Conservation (phyloP, 2,113 vertebrate genomes). For the Neotoma lepida region DNA sequence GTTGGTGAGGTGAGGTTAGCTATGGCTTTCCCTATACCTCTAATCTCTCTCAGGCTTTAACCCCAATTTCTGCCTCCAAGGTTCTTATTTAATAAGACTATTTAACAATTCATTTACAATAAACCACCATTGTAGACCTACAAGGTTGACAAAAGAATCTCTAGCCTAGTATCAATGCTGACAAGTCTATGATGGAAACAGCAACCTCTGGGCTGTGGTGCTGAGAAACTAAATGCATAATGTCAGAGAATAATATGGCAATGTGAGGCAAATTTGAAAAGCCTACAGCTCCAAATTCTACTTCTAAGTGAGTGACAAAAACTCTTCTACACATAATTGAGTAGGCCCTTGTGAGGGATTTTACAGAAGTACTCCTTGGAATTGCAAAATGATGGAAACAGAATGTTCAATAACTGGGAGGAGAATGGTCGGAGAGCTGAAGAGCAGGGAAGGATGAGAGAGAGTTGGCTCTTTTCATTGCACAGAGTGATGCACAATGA, state of each 20-base stretch:
- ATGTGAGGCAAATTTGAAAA: not conserved
- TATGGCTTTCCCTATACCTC: no score
- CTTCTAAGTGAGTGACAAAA: not conserved
- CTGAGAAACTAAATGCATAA: not conserved
- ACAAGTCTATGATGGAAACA: not conserved
- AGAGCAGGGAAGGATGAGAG: no score
- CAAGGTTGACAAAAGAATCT: not conserved
- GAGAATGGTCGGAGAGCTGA: not conserved
- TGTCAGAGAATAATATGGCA: not conserved
- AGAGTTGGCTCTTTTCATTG: not conserved
- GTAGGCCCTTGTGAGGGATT: not conserved
- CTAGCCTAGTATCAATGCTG: no score
- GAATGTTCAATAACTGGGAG: not conserved
- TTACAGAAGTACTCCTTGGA: not conserved
- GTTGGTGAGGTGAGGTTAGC: no score
- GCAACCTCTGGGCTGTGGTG: not conserved
- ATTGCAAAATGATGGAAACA: not conserved
- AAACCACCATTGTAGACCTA: not conserved
- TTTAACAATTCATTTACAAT: no score
- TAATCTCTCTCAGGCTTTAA: no score
- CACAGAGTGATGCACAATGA: not conserved
- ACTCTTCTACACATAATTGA: not conserved
- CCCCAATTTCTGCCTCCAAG: no score
- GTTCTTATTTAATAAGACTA: no score
- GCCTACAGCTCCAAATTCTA: not conserved